Evolutionary conservation across 2,113 vertebrate species (phyloP).

Genomic region (Hystrix brachyura): DNA sequence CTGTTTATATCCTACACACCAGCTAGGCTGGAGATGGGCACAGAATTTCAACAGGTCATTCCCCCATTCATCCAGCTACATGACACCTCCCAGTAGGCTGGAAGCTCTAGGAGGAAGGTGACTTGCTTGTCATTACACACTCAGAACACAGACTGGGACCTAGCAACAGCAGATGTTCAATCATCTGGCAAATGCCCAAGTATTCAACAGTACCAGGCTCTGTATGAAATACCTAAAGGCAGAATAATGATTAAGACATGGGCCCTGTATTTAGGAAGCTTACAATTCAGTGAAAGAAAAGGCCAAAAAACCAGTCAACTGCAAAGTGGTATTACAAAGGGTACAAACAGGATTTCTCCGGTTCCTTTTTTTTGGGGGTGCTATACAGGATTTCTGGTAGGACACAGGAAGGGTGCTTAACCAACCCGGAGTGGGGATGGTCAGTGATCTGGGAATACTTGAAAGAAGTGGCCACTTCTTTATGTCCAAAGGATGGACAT

Average conservation of each 20-base stretch:
- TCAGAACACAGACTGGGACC: background rate
- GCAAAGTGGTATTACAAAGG: background rate
- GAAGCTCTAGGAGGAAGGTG: background rate
- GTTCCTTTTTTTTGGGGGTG: too few relatives aligned
- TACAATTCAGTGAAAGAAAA: background rate
- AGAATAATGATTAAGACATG: background rate
- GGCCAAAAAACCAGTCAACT: background rate
- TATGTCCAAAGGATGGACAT: background rate
- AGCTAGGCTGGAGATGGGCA: background rate
- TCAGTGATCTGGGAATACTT: background rate
- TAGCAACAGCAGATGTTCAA: background rate
- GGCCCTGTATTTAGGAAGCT: background rate
- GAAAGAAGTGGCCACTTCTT: background rate
- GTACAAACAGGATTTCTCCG: background rate
- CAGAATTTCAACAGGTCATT: background rate
- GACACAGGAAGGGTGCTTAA: background rate
- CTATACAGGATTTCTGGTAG: background rate
- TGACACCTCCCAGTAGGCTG: background rate
- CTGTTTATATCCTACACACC: background rate
- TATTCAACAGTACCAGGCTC: background rate
- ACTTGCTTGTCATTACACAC: background rate
- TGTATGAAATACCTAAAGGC: background rate
- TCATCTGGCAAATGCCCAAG: background rate
- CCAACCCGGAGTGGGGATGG: background rate
- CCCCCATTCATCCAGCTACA: background rate